A percentile compares a stretch with the other conserved stretches of the same genome.
Conservation (phyloP, 2,113 vertebrate genomes). For the Hylia prasina region DNA sequence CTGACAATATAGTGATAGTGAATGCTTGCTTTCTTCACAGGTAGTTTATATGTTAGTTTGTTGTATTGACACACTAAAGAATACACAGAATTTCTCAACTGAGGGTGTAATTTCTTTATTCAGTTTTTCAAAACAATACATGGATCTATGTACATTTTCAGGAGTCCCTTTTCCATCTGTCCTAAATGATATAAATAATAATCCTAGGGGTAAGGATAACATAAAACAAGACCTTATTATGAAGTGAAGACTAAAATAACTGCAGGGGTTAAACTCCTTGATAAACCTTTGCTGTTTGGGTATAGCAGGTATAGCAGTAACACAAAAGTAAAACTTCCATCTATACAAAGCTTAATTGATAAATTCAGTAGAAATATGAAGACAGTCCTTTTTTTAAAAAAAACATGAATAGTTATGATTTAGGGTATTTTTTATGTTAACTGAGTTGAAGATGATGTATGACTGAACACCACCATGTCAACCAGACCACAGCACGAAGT, state of each 20-base stretch:
- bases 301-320: not conserved
- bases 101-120: not conserved
- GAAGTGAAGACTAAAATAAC: not conserved
- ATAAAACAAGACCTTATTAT: not conserved
- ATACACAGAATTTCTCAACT: not conserved
- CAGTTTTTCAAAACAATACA: not conserved
- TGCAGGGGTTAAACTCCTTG: not conserved
- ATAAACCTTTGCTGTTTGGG: not conserved
- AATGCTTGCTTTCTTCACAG: not conserved
- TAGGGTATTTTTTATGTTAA: not conserved
- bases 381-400: conserved; percentile 19
- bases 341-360: conserved; percentile 30
- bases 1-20: not conserved
- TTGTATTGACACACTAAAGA: not conserved
- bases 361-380: conserved; percentile 47
- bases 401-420: not conserved
- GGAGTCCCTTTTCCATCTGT: not conserved
- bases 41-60: not conserved
- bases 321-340: not conserved
- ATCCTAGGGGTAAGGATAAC: not conserved
- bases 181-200: not conserved
- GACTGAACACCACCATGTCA: fast-evolving
- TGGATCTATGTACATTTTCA: not conserved
- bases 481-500: not conserved
- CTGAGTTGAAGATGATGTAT: not conserved